Evolutionary conservation across 2,797 vertebrate genomes (phyloP).

Genomic region (Neopelma chrysocephalum): DNA sequence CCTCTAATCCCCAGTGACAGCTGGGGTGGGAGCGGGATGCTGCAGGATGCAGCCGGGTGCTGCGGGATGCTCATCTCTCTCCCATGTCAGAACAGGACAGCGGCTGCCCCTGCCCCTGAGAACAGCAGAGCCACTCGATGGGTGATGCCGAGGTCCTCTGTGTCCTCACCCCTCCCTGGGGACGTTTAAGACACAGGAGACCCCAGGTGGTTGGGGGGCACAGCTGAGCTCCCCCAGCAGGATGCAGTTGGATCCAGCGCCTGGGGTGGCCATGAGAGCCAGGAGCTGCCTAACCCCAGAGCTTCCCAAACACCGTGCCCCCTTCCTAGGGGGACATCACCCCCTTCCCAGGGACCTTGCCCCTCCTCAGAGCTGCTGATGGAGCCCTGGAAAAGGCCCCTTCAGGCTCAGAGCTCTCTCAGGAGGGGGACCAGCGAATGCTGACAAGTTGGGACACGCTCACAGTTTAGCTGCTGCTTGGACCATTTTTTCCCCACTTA

Average conservation of each 20-base stretch:
- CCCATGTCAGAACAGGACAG: rapidly evolving
- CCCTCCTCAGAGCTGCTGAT: neutral
- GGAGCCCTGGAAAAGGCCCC: neutral
- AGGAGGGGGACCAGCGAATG: rapidly evolving
- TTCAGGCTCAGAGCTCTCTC: neutral
- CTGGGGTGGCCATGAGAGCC: neutral
- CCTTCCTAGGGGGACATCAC: neutral
- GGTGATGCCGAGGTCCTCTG: rapidly evolving
- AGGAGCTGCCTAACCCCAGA: neutral
- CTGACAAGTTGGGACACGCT: rapidly evolving
- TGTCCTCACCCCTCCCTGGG: neutral
- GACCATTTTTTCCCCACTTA: neutral
- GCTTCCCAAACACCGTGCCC: neutral
- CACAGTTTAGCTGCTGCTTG: neutral
- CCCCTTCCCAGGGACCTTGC: neutral
- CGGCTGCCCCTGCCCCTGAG: rapidly evolving
- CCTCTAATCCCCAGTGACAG: neutral
- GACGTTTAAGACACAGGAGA: neutral
- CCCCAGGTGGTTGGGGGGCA: neutral
- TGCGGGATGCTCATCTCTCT: neutral
- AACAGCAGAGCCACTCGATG: neutral
- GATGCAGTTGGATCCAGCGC: rapidly evolving
- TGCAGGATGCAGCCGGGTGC: neutral
- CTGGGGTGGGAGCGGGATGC: rapidly evolving
- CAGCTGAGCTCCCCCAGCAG: neutral